Evolutionary conservation across 2,113 vertebrate genomes (phyloP).

Genomic region (Junco hyemalis): DNA sequence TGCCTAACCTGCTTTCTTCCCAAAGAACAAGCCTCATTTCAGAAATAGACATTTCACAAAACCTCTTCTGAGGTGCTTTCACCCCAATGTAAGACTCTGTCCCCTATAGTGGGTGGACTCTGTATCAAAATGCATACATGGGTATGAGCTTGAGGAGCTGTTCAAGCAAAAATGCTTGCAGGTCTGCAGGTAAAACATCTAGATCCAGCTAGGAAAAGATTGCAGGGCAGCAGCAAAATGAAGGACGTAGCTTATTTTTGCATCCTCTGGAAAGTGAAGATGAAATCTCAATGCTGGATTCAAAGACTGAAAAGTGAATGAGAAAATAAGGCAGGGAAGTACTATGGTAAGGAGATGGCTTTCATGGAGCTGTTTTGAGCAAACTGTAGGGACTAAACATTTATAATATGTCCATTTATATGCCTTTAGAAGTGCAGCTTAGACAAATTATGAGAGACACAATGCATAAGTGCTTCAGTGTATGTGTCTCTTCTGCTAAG

Average conservation of each 20-base stretch:
- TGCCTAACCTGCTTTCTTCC: not conserved
- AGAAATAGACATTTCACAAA: not conserved
- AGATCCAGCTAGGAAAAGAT: not conserved
- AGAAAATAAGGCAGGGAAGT: not conserved
- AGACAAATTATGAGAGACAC: not conserved
- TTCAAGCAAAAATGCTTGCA: not conserved
- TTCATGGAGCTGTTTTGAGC: not conserved
- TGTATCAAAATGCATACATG: accelerated
- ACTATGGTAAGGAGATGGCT: not conserved
- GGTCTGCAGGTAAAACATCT: not conserved
- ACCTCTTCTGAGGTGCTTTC: not conserved
- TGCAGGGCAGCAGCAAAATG: accelerated
- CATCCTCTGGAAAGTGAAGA: not conserved
- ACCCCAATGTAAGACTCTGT: not conserved
- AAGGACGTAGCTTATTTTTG: not conserved
- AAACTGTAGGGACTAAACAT: not conserved
- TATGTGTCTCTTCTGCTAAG: not conserved
- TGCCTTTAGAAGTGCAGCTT: not conserved
- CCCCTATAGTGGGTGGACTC: not conserved
- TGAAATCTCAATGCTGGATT: not conserved
- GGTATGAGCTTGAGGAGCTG: not conserved
- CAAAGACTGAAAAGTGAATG: not conserved
- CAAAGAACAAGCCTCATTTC: not conserved
- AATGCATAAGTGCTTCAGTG: not conserved
- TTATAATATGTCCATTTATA: not conserved